A percentile compares a stretch with the other conserved stretches of the same genome.
phyloP scores from a whole-genome alignment of 2,888 invertebrate genomes.

The Sinotaia quadrata region DNA sequence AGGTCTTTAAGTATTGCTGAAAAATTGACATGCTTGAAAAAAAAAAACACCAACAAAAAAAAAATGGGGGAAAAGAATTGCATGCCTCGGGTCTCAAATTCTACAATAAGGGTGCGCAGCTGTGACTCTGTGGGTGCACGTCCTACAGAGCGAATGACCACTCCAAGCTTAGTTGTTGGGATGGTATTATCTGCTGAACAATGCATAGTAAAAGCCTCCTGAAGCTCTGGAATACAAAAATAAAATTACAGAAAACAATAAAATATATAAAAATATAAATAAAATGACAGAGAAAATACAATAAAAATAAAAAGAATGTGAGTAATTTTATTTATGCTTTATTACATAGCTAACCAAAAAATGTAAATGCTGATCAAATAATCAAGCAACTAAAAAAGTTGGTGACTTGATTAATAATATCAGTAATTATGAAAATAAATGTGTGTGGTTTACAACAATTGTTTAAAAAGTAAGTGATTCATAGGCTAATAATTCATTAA shows the following conservation, averaged over 20 bases:
- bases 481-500: too few relatives aligned
- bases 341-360: not conserved
- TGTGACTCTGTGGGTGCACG: conserved; percentile 39
- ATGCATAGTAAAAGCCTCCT: conserved; percentile 43
- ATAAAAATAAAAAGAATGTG: not conserved
- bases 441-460: too few relatives aligned
- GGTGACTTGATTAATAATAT: too few relatives aligned
- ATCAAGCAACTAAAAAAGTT: too few relatives aligned
- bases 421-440: too few relatives aligned
- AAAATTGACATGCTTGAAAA: too few relatives aligned
- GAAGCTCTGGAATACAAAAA: conserved; percentile 29
- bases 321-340: not conserved
- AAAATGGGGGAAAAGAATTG: not conserved
- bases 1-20: too few relatives aligned
- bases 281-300: not conserved
- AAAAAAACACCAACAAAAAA: not conserved
- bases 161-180: conserved; percentile 31
- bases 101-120: conserved; percentile 27
- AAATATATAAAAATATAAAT: not conserved
- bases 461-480: too few relatives aligned
- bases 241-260: not conserved
- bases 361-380: too few relatives aligned
- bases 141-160: conserved; percentile 38
- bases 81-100: conserved; percentile 37
- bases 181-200: conserved; percentile 37